phyloP scores from a whole-genome alignment of 1,140 invertebrate species.

The Anthonomus grandis region DNA sequence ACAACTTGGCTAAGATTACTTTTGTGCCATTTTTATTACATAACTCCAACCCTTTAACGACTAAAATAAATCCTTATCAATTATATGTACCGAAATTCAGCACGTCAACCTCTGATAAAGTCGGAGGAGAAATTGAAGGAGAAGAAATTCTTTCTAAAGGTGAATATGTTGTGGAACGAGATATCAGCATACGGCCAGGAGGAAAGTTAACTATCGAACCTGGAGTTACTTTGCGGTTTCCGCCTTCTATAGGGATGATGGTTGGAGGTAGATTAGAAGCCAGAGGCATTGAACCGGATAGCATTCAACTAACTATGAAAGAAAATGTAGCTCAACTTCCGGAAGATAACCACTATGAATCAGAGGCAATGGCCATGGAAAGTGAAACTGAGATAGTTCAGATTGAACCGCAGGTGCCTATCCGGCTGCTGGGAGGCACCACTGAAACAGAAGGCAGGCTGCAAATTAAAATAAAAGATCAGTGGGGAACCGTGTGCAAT shows the following conservation, averaged over 20 bases:
- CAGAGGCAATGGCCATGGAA: conserved; percentile 51
- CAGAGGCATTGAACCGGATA: conserved; percentile 69
- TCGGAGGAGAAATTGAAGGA: conserved; percentile 88
- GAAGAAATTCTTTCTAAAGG: conserved; percentile 72
- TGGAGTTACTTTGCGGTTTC: conserved; percentile 83
- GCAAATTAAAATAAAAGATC: conserved; percentile 74
- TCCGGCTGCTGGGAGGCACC: conserved; percentile 72
- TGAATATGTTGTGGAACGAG: conserved; percentile 81
- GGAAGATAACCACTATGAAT: conserved; percentile 60
- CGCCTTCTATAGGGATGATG: conserved; percentile 93
- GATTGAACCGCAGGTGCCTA: conserved; percentile 58
- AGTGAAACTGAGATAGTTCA: conserved; percentile 54
- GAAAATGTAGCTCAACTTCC: conserved; percentile 64
- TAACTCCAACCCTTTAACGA: conserved; percentile 77
- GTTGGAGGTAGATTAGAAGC: conserved; percentile 88
- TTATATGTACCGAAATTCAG: conserved; percentile 76
- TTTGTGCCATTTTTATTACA: conserved; percentile 85
- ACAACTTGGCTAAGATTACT: conserved; percentile 83
- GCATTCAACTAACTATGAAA: conserved; percentile 74
- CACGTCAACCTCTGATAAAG: conserved; percentile 59
- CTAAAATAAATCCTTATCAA: conserved; percentile 67
- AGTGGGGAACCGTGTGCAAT: conserved; percentile 97
- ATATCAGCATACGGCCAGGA: conserved; percentile 86
- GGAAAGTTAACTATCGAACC: conserved; percentile 82
- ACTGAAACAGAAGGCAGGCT: conserved; percentile 74